Evolutionary conservation across 2,113 vertebrate genomes (phyloP), one percentile per base, ranked within the genome.

Genomic region (Microcebus murinus): DNA sequence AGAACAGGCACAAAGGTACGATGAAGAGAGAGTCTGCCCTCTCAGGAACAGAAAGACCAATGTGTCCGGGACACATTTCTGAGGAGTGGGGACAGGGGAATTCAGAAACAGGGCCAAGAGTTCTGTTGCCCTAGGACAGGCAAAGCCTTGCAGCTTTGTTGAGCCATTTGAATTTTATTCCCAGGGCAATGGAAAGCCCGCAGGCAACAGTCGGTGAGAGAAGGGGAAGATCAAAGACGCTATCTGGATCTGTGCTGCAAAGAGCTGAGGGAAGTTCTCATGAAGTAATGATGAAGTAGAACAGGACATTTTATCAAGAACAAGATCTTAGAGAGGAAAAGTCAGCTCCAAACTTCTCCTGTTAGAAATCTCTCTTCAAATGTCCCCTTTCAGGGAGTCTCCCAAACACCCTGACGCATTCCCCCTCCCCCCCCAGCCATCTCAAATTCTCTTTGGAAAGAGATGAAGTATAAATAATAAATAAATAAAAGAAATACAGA

Each of bases 371-470:
- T 87, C 14, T 87, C 81, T 39, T 48, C 67, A 27, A 70, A 52
- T 14, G 21, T 42, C 15, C 39, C 14, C 10, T 61, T 80, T 79
- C 36, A 14, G 31, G 73, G 42, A 36, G 39, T 34, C 18, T 79
- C 21, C 2, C 17, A 29, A 50, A 91, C 36, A 87, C 0, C 1
- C 1, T 11, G 7, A 52, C 4, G 29, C 13, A 25, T 48, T 61
- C 70, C n/a, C 87, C 36, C 57, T 63, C n/a, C 87, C 36, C 57
- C 17, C 8, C 29, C 68, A 61, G 45, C 15, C 42, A 8, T 55
- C 70, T 65, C 45, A 73, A 90, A 86, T 92, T 94, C 77, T 90
- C 77, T 86, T 96, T 93, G 65, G 48, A 94, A 94, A 39, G 3
- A 88, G 67, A 91, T 29, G n/a, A 57, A 82, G 23, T 57, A 50